Base-by-base conservation (phyloP, 2,888 invertebrate species). In the Oeneis ivallda region DNA sequence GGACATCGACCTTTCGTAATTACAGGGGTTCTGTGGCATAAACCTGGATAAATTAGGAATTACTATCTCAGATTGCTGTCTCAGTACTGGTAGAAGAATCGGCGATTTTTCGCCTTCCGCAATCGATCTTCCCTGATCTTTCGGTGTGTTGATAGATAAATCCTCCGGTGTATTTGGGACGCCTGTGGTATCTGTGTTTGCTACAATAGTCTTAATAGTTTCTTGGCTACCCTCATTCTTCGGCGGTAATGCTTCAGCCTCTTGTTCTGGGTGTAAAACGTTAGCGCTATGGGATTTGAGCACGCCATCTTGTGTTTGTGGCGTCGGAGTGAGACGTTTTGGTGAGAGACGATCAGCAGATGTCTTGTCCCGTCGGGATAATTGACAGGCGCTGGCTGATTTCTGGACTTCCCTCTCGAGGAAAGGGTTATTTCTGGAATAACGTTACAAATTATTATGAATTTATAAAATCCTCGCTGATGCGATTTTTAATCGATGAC, bases 381-480 rank as follows among this genome's bases (percentile, higher is more conserved):
- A 77, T 70, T 92, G 92, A 66, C 92, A 92, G 4, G 92, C 93
- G 74, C 95, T 95, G 9, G 94, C 94, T 32, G 95, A 95, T 82
- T 95, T 95, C 73, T 93, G 93, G 2, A 95, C 94, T 85, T 93
- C 93, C 73, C 90, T 87, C 71, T 90, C 91, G 47, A 92, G 85
- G 72, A 92, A 92, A 71, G 92, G 92, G 82, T 92, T 92, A 72
- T 92, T 92, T 84, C 92, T 92, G 43, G 10, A 56, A 52, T 11
- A 39, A n/a, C 6, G n/a, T 59, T 34, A 11, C 1, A 34, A 39
- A 26, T 15, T 4, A 8, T 39, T 0, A 10, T 17, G 15, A 19
- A 6, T 5, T 17, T 19, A 4, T 11, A 17, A 43, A 43, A 41
- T 8, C 1, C 41, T 43, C 11, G 13, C 37, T 9, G 7, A 37